Evolutionary conservation across 2,797 vertebrate species (phyloP).

Genomic region (Catamblyrhynchus diadema): DNA sequence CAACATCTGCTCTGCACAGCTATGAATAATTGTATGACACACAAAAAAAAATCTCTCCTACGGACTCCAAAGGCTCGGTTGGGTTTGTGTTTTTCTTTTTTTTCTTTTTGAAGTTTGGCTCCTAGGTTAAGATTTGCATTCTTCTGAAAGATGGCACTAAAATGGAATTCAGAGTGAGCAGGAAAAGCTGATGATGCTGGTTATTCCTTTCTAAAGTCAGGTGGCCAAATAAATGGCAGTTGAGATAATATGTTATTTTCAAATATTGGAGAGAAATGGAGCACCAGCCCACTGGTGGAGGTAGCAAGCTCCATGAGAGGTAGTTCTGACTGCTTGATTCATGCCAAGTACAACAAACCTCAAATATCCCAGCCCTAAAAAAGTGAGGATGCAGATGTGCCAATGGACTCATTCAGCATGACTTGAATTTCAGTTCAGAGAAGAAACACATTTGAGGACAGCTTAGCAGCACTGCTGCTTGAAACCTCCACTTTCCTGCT

Average conservation of each 20-base stretch:
- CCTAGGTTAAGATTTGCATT: background rate
- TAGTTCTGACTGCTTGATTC: background rate
- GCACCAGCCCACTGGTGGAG: background rate
- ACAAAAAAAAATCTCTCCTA: background rate
- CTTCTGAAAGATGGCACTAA: background rate
- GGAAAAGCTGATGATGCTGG: background rate
- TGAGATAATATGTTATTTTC: background rate
- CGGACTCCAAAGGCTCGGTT: constrained; percentile 28
- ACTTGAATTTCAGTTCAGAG: background rate
- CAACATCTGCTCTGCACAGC: constrained; percentile 71
- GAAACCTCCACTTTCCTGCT: background rate
- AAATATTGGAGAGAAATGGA: background rate
- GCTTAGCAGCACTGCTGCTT: background rate
- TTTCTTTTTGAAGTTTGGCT: background rate
- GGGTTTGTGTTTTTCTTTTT: background rate
- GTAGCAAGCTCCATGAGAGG: background rate
- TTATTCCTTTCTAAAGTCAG: background rate
- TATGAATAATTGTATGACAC: constrained; percentile 57
- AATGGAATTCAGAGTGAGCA: background rate
- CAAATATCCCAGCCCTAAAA: background rate
- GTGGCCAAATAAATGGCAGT: background rate
- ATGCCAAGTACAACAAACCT: background rate
- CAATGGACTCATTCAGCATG: background rate
- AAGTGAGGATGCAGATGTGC: background rate
- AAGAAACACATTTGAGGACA: background rate